A percentile compares a stretch with the other conserved stretches of the same genome.
Evolutionary conservation across 92 coral and sea anemone genomes (phyloP).

Genomic region (Epizoanthus fatuus): DNA sequence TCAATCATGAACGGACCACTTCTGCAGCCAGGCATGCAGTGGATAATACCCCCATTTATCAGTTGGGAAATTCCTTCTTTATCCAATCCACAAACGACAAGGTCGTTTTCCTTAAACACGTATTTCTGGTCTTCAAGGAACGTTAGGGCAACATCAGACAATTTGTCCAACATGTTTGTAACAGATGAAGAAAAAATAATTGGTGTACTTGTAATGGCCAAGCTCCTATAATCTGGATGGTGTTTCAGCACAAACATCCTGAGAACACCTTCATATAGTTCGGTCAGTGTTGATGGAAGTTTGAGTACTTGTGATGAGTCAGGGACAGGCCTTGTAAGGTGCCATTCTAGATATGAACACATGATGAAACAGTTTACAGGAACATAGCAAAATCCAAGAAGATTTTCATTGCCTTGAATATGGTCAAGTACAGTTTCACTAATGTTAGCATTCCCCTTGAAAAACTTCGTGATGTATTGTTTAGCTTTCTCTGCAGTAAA

Average conservation of each 20-base stretch:
- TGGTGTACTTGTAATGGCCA: not conserved
- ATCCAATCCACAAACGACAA: not conserved
- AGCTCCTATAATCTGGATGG: slow-evolving; percentile 5
- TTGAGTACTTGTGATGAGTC: not conserved
- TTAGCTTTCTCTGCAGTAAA: not conserved
- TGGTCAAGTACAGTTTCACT: not conserved
- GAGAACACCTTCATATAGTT: slow-evolving; percentile 15
- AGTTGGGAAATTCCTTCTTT: not conserved
- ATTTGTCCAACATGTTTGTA: not conserved
- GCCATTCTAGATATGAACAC: not conserved
- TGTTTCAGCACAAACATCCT: slow-evolving; percentile 10
- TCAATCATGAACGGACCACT: not conserved
- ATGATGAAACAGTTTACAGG: too few relatives aligned
- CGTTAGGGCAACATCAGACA: not conserved
- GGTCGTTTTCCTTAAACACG: slow-evolving; percentile 9
- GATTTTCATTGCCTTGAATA: too few relatives aligned
- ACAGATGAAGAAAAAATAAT: not conserved
- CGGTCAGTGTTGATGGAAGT: slow-evolving; percentile 19
- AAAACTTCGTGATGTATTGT: not conserved
- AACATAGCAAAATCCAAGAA: too few relatives aligned
- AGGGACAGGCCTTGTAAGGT: not conserved
- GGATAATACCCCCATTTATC: not conserved
- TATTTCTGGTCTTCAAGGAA: not conserved
- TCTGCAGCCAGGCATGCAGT: slow-evolving; percentile 5
- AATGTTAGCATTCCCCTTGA: not conserved